Evolutionary conservation across 2,888 invertebrate genomes (phyloP).

Genomic region (Sclerodermus sp.): DNA sequence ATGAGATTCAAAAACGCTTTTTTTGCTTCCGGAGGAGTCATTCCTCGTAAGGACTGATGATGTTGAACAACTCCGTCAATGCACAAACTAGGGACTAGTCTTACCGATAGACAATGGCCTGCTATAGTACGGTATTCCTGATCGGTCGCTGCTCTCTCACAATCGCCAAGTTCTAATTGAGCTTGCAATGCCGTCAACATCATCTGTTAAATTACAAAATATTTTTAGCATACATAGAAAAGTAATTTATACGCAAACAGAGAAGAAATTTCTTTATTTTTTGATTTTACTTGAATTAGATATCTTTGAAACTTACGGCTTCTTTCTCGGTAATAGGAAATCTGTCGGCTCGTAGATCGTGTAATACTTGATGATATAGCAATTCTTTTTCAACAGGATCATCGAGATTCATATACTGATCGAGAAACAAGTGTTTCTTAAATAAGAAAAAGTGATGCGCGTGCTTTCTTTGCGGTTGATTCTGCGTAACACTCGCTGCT

Average conservation of each 20-base stretch:
- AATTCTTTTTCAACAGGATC: constrained; percentile 93
- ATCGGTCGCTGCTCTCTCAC: constrained; percentile 64
- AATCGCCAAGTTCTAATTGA: constrained; percentile 89
- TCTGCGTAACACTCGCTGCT: constrained; percentile 64
- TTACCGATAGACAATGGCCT: constrained; percentile 79
- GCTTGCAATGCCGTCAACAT: constrained; percentile 93
- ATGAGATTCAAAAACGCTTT: constrained; percentile 91
- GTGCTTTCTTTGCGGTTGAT: constrained; percentile 57
- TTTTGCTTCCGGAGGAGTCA: constrained; percentile 84
- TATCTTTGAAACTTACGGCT: constrained; percentile 64
- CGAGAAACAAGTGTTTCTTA: constrained; percentile 82
- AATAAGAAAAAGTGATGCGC: constrained; percentile 72
- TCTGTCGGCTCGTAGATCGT: constrained; percentile 85
- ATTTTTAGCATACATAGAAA: no score
- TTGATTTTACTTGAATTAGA: no score
- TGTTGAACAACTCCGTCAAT: constrained; percentile 86
- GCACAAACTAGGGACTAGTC: constrained; percentile 77
- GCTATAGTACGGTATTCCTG: constrained; percentile 70
- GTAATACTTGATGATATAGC: constrained; percentile 89
- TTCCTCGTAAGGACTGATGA: constrained; percentile 87
- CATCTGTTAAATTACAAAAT: constrained; percentile 63
- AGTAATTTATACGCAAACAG: no score
- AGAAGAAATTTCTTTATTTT: no score
- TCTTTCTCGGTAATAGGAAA: constrained; percentile 93
- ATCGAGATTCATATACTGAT: constrained; percentile 75